A percentile compares a stretch with the other conserved stretches of the same genome.
These are phyloP conservation scores for Leucoraja ocellata DNA, from an alignment of 2,797 vertebrate species.

Conservation along the genomic window DNA sequence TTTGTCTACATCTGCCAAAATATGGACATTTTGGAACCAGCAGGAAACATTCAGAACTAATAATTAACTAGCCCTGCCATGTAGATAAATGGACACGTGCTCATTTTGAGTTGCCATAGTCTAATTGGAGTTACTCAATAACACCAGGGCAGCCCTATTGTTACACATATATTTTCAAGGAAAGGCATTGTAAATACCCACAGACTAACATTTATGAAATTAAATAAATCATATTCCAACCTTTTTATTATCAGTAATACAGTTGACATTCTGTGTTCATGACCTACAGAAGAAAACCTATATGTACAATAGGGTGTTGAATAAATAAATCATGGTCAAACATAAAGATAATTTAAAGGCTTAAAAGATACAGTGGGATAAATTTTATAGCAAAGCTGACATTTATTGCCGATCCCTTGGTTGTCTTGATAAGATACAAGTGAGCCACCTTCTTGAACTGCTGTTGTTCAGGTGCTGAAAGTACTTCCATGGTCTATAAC, in stretches of 20 bases:
- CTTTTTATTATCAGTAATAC: background rate
- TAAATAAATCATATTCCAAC: background rate
- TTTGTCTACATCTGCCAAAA: no score
- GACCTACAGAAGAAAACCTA: background rate
- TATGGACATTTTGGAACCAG: no score
- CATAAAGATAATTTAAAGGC: background rate
- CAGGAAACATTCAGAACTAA: no score
- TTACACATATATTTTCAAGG: background rate
- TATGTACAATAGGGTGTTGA: background rate
- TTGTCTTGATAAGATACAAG: background rate
- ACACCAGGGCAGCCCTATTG: background rate
- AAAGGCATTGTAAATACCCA: background rate
- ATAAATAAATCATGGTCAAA: background rate
- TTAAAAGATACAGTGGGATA: background rate
- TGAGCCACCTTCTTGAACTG: background rate
- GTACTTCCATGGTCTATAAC: background rate
- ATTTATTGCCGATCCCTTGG: background rate
- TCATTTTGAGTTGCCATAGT: background rate
- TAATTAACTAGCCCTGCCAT: background rate
- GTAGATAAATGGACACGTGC: background rate
- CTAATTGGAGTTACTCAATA: background rate
- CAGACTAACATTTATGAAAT: background rate
- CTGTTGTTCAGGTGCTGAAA: background rate
- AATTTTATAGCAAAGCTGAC: background rate
- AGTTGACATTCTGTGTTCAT: background rate